phyloP scores from a whole-genome alignment of 2,888 invertebrate species.

The Caenorhabditis sp. region DNA sequence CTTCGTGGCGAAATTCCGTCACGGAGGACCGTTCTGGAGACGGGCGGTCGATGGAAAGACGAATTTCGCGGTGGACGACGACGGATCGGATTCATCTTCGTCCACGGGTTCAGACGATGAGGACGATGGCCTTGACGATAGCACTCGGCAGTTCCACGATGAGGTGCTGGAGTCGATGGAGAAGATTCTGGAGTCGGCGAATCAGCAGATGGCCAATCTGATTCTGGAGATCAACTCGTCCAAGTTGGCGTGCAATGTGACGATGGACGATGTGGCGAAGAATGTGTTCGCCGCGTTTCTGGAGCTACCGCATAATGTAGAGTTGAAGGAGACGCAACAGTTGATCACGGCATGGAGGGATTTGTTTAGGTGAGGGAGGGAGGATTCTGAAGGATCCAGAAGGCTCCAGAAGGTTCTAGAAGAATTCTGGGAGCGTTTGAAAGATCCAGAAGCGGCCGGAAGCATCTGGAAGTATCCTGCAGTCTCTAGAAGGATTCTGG shows the following conservation, averaged over 20 bases:
- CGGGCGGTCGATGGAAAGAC: constrained; percentile 38
- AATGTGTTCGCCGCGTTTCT: constrained; percentile 76
- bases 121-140: constrained; percentile 36
- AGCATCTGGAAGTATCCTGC: too few species aligned
- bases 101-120: constrained; percentile 47
- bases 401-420: constrained; percentile 27
- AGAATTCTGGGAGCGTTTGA: constrained; percentile 12
- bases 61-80: background rate
- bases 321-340: constrained; percentile 49
- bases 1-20: constrained; percentile 8
- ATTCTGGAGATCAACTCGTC: constrained; percentile 82
- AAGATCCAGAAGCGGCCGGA: too few species aligned
- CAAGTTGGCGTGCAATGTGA: constrained; percentile 80
- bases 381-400: constrained; percentile 19
- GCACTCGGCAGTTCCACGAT: constrained; percentile 61
- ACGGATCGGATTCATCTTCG: constrained; percentile 6
- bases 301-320: constrained; percentile 54
- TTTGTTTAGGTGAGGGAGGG: constrained; percentile 70
- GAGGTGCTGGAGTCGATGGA: constrained; percentile 72
- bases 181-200: constrained; percentile 55
- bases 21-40: constrained; percentile 52
- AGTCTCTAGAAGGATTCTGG: too few species aligned
- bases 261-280: constrained; percentile 76
- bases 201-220: constrained; percentile 72
- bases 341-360: constrained; percentile 71